A percentile compares a stretch with the other conserved stretches of the same genome.
Conservation (phyloP, 2,888 invertebrate species). For the Conistra vaccinii region DNA sequence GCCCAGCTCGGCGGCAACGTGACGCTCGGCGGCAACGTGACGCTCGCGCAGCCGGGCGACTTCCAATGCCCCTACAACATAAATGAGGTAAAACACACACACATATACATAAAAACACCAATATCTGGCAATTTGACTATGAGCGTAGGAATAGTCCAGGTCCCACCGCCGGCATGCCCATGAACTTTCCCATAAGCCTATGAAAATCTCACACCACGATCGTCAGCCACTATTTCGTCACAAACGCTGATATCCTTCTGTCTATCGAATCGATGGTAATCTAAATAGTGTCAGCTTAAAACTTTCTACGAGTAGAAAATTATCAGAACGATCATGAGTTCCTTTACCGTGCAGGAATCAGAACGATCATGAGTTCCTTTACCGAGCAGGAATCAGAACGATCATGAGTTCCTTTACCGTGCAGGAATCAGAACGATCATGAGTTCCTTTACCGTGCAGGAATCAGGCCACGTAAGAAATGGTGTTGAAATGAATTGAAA, state of each 20-base stretch:
- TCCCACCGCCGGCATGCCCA: neutral
- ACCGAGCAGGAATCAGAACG: neutral
- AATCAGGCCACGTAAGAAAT: neutral
- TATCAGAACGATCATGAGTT: neutral
- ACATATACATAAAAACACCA: neutral
- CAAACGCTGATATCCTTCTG: no score
- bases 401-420: neutral
- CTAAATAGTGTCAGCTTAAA: no score
- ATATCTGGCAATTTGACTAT: neutral
- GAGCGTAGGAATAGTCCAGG: neutral
- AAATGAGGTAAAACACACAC: conserved; percentile 77
- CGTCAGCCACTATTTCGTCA: neutral
- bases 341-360: neutral
- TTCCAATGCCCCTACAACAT: conserved; percentile 75
- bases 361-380: neutral
- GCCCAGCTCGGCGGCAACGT: conserved; percentile 11
- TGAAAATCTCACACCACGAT: neutral
- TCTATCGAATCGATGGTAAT: neutral
- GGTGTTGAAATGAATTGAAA: no score
- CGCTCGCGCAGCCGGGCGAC: conserved; percentile 41
- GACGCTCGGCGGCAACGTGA: conserved; percentile 18
- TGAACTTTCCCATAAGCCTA: neutral
- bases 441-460: neutral
- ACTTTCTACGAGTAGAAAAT: neutral
- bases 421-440: neutral